These are phyloP conservation scores for Tautogolabrus adspersus DNA, from an alignment of 2,113 vertebrate genomes.

Conservation along the genomic window DNA sequence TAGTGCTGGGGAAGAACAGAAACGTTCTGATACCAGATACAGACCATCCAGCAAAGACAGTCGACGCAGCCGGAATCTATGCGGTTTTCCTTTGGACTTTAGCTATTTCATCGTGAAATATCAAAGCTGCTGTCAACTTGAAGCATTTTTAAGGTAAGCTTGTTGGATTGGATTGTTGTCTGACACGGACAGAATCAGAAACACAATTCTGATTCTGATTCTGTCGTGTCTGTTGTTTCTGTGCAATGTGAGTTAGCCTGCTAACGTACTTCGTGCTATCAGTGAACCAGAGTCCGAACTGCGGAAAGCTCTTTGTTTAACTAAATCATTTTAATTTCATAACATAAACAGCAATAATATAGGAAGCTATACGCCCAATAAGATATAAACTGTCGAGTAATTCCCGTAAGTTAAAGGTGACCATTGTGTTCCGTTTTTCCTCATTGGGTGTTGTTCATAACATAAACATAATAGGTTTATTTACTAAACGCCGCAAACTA, in stretches of 20 bases:
- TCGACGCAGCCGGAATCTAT: not conserved
- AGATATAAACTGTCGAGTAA: not conserved
- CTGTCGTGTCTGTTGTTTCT: not conserved
- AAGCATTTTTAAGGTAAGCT: constrained; percentile 53
- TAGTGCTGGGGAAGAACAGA: constrained; percentile 17
- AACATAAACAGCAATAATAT: no score
- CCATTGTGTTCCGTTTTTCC: not conserved
- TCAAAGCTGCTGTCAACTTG: not conserved
- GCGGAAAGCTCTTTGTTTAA: not conserved
- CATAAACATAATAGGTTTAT: no score
- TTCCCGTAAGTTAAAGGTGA: not conserved
- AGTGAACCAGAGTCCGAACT: not conserved
- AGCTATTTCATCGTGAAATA: not conserved
- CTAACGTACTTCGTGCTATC: not conserved
- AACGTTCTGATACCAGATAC: constrained; percentile 12
- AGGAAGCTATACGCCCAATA: no score
- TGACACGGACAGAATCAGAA: no score
- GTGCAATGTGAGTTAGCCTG: not conserved
- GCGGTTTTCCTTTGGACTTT: not conserved
- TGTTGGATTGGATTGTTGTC: not conserved
- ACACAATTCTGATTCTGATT: no score
- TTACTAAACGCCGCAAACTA: no score
- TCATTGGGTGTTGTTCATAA: no score
- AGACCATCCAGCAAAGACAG: not conserved
- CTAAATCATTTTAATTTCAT: no score